Evolutionary conservation across 2,113 vertebrate genomes (phyloP), one percentile per base, ranked within the genome.

Genomic region (Phyllostomus discolor): DNA sequence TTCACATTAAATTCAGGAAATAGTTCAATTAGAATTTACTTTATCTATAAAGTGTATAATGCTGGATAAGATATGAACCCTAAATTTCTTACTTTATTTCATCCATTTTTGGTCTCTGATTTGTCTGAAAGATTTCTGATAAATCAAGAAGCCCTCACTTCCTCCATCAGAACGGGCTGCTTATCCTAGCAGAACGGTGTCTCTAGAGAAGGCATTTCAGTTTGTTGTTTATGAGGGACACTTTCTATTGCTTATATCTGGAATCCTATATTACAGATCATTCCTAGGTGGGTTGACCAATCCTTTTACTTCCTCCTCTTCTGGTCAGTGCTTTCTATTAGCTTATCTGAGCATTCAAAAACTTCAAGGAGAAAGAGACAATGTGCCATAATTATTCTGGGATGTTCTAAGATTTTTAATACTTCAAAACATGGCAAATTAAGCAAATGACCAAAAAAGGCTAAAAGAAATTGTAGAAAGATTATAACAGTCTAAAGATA

Each of bases 381-480:
- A 66, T 17, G n/a, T 38, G 43, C 72, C 22, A 54, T 67, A 97
- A 88, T 90, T 92, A 90, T 70, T 84, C n/a, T 88, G 5, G 41
- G 52, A 76, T 83, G 28, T 43, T 84, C 19, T 54, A 79, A 91
- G 70, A 78, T 79, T 82, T 94, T 92, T 82, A 86, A 67, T 62
- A 90, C 15, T 84, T 96, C 22, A 88, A 95, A 94, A 87, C 91
- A 75, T 66, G 15, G 80, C 10, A 92, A 16, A 94, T 66, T 80
- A 78, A 94, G 59, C 28, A 94, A 92, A 75, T 50, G 93, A 80
- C 16, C 46, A 64, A 64, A 85, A 95, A 72, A 70, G 10, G 66
- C 41, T 88, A 86, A 79, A 82, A 75, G 4, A 69, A 48, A 73
- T 57, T 85, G 81, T 6, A 72, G 19, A 54, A 79, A 76, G 28